Evolutionary conservation across 2,113 vertebrate species (phyloP), one percentile per base, ranked within the genome.

Genomic region (Lampris megalopsis): DNA sequence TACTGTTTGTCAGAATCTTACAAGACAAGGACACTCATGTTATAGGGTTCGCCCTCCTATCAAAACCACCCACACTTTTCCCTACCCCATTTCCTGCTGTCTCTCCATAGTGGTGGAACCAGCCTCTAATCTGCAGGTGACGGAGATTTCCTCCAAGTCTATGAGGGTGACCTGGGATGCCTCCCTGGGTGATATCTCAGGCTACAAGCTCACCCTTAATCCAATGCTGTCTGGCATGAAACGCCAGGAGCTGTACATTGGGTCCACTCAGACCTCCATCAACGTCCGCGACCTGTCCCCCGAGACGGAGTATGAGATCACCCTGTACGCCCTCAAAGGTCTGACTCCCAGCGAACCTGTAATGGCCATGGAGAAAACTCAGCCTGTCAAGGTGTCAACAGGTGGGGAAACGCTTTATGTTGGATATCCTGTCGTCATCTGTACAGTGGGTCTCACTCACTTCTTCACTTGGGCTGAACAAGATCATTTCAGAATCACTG

Each of bases 281-380:
- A 97, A 95, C 63, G 93, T 97, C n/a, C 96, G 97, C 53, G 97
- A 99, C 89, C 95, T 99, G 73, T 95, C 95, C 50, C 95, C 97
- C 8, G 98, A 99, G 89, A 98, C 96, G 0, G 96, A 97, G 60
- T 99, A 99, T 82, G 96, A 99, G 86, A 96, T 99, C 80, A 97
- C 88, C 65, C 92, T 99, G 78, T 97, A 91, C 43, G 96, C 98
- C 48, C 94, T 98, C 88, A 98, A 96, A 88, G 97, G 95, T 62
- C 84, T 98, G 85, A 96, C 93, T 36, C 94, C 97, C 54, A 99
- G 98, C 82, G 97, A 98, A 62, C 91, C 97, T 9, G 37, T 96
- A 68, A 89, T 94, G 0, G 93, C 95, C 68, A 96, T 96, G 95
- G 97, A 98, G 80, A 99, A 96, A 92, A 99, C 98, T 42, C 96